Base-by-base conservation (phyloP, 2,888 invertebrate species). In the Macrosiphum euphorbiae region DNA sequence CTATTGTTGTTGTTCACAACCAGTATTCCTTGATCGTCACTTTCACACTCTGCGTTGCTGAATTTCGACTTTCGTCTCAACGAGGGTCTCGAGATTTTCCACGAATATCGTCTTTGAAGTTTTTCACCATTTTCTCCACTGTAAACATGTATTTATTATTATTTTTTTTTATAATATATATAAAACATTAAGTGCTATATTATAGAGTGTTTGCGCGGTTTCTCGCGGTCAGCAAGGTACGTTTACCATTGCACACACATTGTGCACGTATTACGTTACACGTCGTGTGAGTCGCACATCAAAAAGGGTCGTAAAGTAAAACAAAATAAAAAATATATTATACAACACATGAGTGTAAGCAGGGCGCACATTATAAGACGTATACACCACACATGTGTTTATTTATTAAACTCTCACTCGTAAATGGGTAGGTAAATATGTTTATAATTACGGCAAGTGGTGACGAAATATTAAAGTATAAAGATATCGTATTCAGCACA, bases 41-140 rank as follows among this genome's bases (percentile, higher is more conserved):
- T 90, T 89, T 96, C 96, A 90, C 96, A 95, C 41, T 96, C 95
- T 35, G 94, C 95, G n/a, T 91, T 91, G 78, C 95, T 95, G 24
- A 95, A 94, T 84, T 95, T 95, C 20, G 95, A 95, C 95, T 97
- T 97, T 95, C 97, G 96, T 94, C 97, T 96, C 95, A 98, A 96
- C 95, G 98, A 97, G 92, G 98, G 97, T 94, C 97, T 96, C 41
- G 97, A 97, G 95, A 97, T 96, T 95, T 97, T 97, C 97, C 97
- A 98, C 94, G 98, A 98, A 95, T 97, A 97, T 44, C 97, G 97
- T 95, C 97, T 95, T 94, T 95, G 95, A 94, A 95, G 95, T 84
- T 95, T 94, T 87, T 52, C 89, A 26, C 90, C 86, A 61, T 90
- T 90, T 85, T 67, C 90, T 24, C 50, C 94, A 13, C 94, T 94